These are phyloP conservation scores for Alaudala cheleensis DNA, from an alignment of 2,113 vertebrate species.

Conservation along the genomic window DNA sequence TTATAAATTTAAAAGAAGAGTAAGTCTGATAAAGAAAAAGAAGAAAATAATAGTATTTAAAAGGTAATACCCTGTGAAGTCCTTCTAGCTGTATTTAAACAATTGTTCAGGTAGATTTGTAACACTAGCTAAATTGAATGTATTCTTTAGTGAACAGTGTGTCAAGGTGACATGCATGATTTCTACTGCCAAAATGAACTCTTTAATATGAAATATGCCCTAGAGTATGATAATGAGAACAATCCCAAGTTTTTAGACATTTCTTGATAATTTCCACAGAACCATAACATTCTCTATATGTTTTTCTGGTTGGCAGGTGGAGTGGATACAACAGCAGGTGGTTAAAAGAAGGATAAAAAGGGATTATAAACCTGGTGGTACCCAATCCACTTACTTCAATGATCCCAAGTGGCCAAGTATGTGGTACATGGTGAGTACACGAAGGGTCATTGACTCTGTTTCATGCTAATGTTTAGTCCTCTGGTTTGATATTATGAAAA, in stretches of 20 bases:
- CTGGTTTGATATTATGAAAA: not conserved
- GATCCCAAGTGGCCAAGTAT: slow-evolving; percentile 99
- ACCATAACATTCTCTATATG: slow-evolving; percentile 31
- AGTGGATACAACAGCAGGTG: slow-evolving; percentile 98
- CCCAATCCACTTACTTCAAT: slow-evolving; percentile 91
- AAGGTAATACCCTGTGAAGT: not conserved
- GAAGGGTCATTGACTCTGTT: not conserved
- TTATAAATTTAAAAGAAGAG: not conserved
- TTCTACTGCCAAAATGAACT: not conserved
- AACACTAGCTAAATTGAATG: not conserved
- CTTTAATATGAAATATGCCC: not conserved
- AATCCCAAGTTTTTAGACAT: not conserved
- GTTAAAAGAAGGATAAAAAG: slow-evolving; percentile 94
- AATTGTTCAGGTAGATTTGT: not conserved
- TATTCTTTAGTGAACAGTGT: not conserved
- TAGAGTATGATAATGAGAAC: not conserved
- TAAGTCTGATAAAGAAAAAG: not conserved
- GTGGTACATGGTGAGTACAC: slow-evolving; percentile 97
- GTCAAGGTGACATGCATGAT: not conserved
- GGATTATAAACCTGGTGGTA: slow-evolving; percentile 87
- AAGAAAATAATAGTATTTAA: not conserved
- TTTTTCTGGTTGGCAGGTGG: slow-evolving; percentile 85
- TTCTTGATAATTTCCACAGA: slow-evolving; percentile 7
- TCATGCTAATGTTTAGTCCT: not conserved
- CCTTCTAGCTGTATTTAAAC: not conserved